Evolutionary conservation across 2,888 invertebrate species (phyloP).

Genomic region (Brenthis ino): DNA sequence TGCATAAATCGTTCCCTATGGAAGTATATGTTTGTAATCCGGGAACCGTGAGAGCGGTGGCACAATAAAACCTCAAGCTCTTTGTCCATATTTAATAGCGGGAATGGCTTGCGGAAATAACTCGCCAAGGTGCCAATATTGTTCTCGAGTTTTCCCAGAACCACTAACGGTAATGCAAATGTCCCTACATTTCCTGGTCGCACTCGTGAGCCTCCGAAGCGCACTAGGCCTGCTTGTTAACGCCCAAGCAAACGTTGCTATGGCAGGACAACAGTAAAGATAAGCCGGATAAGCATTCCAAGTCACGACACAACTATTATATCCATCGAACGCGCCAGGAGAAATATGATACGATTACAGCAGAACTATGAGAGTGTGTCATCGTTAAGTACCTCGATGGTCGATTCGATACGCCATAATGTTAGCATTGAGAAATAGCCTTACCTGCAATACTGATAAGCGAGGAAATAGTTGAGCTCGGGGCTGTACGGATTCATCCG

Average conservation of each 20-base stretch:
- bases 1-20: constrained; percentile 24
- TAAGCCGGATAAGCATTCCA: constrained; percentile 65
- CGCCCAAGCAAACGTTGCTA: constrained; percentile 59
- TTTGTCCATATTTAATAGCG: constrained; percentile 46
- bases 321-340: constrained; percentile 54
- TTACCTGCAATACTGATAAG: constrained; percentile 91
- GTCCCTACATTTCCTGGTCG: constrained; percentile 68
- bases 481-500: constrained; percentile 94
- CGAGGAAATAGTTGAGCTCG: constrained; percentile 92
- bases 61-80: constrained; percentile 41
- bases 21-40: constrained; percentile 28
- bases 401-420: constrained; percentile 36
- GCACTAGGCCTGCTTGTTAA: constrained; percentile 63
- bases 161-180: constrained; percentile 74
- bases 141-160: constrained; percentile 65
- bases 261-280: constrained; percentile 63
- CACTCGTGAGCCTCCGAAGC: constrained; percentile 49
- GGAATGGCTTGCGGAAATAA: constrained; percentile 55
- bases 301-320: constrained; percentile 70
- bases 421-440: constrained; percentile 42
- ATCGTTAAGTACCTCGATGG: constrained; percentile 39
- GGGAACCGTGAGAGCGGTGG: constrained; percentile 40
- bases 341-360: constrained; percentile 48
- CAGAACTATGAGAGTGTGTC: constrained; percentile 43
- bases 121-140: constrained; percentile 57